A percentile compares a stretch with the other conserved stretches of the same genome.
phyloP scores from a whole-genome alignment of 2,888 invertebrate species.

The Xestia rhomboidea region DNA sequence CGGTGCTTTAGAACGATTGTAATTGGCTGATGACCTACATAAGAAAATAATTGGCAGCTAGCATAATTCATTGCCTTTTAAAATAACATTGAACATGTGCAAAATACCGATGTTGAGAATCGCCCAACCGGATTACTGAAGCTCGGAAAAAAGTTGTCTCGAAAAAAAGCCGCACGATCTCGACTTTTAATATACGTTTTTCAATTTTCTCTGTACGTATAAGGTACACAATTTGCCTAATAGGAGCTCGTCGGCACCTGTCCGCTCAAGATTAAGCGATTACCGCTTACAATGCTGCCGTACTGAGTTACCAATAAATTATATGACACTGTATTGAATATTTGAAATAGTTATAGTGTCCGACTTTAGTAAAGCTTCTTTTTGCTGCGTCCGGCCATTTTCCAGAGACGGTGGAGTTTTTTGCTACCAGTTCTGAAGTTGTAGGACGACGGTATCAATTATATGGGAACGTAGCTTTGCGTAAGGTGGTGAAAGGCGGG shows the following conservation, averaged over 20 bases:
- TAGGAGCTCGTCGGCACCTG: slow-evolving; percentile 74
- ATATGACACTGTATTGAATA: slow-evolving; percentile 75
- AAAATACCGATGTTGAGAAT: slow-evolving; percentile 68
- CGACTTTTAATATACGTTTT: slow-evolving; percentile 51
- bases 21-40: slow-evolving; percentile 64
- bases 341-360: slow-evolving; percentile 69
- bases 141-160: slow-evolving; percentile 52
- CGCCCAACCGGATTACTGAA: slow-evolving; percentile 32
- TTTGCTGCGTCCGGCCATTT: slow-evolving; percentile 70
- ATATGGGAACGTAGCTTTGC: slow-evolving; percentile 80
- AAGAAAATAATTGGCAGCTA: slow-evolving; percentile 64
- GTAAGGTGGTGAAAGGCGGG: slow-evolving; percentile 79
- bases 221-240: slow-evolving; percentile 74
- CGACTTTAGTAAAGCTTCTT: slow-evolving; percentile 76
- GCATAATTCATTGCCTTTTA: slow-evolving; percentile 69
- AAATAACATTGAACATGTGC: slow-evolving; percentile 72
- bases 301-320: slow-evolving; percentile 73
- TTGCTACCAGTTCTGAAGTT: slow-evolving; percentile 73
- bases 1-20: slow-evolving; percentile 38
- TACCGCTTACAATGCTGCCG: slow-evolving; percentile 67
- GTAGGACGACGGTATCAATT: slow-evolving; percentile 79
- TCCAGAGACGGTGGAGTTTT: slow-evolving; percentile 67
- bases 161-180: slow-evolving; percentile 50
- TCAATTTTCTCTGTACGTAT: slow-evolving; percentile 65
- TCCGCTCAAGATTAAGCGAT: slow-evolving; percentile 79